Evolutionary conservation across 2,113 vertebrate genomes (phyloP), one percentile per base, ranked within the genome.

Genomic region (Notarius quadriscutis): DNA sequence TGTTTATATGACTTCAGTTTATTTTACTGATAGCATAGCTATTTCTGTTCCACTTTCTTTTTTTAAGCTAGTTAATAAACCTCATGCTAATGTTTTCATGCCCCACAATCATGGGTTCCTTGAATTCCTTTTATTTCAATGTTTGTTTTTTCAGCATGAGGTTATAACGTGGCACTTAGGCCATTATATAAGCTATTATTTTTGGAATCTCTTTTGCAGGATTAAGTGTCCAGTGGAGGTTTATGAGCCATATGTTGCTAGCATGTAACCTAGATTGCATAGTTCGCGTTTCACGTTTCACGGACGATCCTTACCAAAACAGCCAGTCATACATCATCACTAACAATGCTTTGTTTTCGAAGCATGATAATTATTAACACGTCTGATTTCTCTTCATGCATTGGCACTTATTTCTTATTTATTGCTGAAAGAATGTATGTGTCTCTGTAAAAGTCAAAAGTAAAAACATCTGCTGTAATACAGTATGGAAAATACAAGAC

Each of bases 181-280:
- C 22, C 25, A 78, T 55, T n/a, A 27, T 53, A 79, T 17, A 55
- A 55, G 12, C 51, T 57, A 25, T 27, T 55, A n/a, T 27, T 79
- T 79, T 79, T 78, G 72, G 72, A 75, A 51, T 75, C 41, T 78
- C 50, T 15, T 78, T 27, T n/a, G 75, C 22, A 78, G 75, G 25
- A 27, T 78, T 55, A 55, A 27, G 50, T 55, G 50, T 51, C 51
- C 74, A 77, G 74, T 77, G 74, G 51, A 20, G 2, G 51, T 55
- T 78, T 55, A 78, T 55, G 25, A 78, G 51, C 25, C 75, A 78
- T 27, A 27, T 78, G 75, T 53, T 78, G 25, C 75, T 17, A 55
- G 51, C 25, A 78, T 55, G 75, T 55, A 78, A 17, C 51, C 50
- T 55, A 78, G 22, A 11, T 55, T 55, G 27, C 25, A 55, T 27